Evolutionary conservation across 2,113 vertebrate genomes (phyloP), one percentile per base, ranked within the genome.

Genomic region (Brachirus orientalis): DNA sequence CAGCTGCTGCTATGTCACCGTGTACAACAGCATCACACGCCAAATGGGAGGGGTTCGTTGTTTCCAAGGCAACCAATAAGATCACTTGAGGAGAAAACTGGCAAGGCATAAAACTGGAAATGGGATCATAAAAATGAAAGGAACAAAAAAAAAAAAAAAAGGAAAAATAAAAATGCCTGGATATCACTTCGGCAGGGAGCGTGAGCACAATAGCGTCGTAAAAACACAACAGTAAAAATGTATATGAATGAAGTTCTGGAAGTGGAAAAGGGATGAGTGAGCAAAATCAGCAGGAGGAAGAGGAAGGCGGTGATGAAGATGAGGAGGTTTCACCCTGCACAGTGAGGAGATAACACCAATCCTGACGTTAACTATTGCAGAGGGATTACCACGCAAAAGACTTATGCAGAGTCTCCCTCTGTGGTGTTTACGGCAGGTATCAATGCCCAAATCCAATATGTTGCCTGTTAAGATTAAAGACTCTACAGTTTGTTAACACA

Each of bases 1-100:
- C 55, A 64, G 79, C 74, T 85, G 84, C 85, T 83, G 84, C 84
- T 75, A 82, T 83, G 84, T 73, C 70, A 59, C 72, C 74, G 71
- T 66, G 62, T 56, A 14, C 2, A 4, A 7, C 41, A 61, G 72
- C 75, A 46, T 70, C 75, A 56, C 56, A 1, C 1, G 0, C 37
- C 10, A 16, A 60, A 28, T 18, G 69, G 85, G 83, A 77, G 83
- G 77, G 68, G 70, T 51, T 1, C 4, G 7, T 16, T 28, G 28
- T 28, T 28, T 56, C 16, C 69, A 63, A 53, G 63, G 55, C 20
- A 65, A 69, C 88, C 82, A 88, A 88, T 86, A 58, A 74, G 63
- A 81, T 54, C 28, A 10, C 71, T 51, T 5, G 55, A 52, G 28
- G 28, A 28, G 28, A 28, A 28, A 28, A 28, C 28, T 28, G n/a